Percentiles rank a stretch among this genome's conserved stretches.
Evolutionary conservation across 2,113 vertebrate genomes (phyloP).

Genomic region (Mirounga angustirostris): DNA sequence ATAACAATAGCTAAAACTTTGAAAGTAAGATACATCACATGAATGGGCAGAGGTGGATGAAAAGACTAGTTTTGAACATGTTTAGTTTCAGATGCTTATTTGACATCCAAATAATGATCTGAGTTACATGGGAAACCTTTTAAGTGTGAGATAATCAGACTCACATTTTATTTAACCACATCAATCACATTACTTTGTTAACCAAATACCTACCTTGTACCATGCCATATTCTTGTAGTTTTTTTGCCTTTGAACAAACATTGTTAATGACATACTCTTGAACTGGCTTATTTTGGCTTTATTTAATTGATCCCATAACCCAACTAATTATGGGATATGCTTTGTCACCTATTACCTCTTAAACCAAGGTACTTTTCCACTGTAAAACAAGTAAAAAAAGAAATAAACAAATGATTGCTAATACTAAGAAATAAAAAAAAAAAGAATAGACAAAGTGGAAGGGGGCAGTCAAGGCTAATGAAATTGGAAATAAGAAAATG

Average conservation of each 20-base stretch:
- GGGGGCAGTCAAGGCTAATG: background rate
- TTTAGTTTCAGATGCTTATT: background rate
- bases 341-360: background rate
- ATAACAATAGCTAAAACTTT: background rate
- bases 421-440: background rate
- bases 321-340: background rate
- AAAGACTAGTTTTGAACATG: background rate
- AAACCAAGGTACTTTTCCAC: background rate
- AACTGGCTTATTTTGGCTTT: background rate
- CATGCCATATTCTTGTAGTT: background rate
- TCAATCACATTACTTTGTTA: background rate
- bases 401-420: background rate
- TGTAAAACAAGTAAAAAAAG: background rate
- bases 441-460: background rate
- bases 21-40: background rate
- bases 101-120: background rate
- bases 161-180: background rate
- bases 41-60: fast-evolving
- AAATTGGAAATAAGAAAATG: background rate
- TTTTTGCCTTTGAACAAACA: background rate
- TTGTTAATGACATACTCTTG: background rate
- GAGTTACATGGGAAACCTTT: background rate
- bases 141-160: background rate
- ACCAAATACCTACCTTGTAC: background rate
- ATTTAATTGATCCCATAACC: background rate